A percentile compares a stretch with the other conserved stretches of the same genome.
Evolutionary conservation across 2,113 vertebrate species (phyloP).

Genomic region (Anthoscopus minutus): DNA sequence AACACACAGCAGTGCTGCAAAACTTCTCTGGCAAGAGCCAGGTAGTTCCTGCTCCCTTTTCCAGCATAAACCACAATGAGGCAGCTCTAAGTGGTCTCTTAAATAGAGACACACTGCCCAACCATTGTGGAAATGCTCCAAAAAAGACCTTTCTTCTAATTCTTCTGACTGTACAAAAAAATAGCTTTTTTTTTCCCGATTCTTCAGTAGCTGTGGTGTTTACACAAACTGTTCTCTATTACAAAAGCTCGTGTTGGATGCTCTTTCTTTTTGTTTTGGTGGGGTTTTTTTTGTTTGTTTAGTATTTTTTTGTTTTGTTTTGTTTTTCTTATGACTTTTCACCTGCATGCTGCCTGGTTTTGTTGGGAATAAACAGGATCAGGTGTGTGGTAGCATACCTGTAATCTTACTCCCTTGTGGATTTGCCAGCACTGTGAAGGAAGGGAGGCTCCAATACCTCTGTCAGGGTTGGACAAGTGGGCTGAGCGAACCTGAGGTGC

Average conservation of each 20-base stretch:
- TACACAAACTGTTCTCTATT: neutral
- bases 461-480: neutral
- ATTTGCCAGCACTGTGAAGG: neutral
- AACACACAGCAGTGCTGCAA: neutral
- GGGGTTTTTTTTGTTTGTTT: too few relatives aligned
- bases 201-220: neutral
- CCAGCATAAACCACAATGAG: neutral
- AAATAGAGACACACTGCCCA: neutral
- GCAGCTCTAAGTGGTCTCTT: neutral
- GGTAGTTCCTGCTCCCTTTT: neutral
- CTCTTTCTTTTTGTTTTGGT: too few relatives aligned
- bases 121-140: neutral
- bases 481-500: neutral
- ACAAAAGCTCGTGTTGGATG: neutral
- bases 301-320: too few relatives aligned
- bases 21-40: neutral
- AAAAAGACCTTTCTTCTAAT: neutral
- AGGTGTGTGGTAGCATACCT: accelerated
- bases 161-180: neutral
- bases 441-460: neutral
- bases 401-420: accelerated
- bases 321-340: neutral
- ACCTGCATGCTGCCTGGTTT: neutral
- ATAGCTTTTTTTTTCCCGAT: neutral
- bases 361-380: neutral